Base-by-base conservation (phyloP, 2,797 vertebrate species). In the Nasua narica region DNA sequence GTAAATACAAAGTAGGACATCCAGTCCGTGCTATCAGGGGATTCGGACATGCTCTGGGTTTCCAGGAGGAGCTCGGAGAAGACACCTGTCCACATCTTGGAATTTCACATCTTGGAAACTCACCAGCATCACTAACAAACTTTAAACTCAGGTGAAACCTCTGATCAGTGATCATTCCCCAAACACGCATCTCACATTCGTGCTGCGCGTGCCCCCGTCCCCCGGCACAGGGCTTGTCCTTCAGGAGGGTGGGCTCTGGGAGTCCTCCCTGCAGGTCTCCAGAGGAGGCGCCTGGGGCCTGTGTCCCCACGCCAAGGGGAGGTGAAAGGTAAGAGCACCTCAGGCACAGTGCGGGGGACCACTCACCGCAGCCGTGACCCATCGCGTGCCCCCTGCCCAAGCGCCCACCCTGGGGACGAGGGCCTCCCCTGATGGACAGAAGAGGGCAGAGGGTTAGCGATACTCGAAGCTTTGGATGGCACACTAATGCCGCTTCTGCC, bases 271-370 rank as follows among this genome's bases (percentile, higher is more conserved):
- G 23, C 29, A 23, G 13, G 21, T 84, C 43, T 25, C 37, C 8
- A 9, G 65, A 37, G 37, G 32, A 62, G 43, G 60, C 19, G 1
- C 2, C 25, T 1, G 5, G 14, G 67, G 56, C 25, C 48, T 83
- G 7, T n/a, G 7, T 56, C 21, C 29, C 37, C 21, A 27, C 9
- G 0, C 5, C 2, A 2, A 11, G 7, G 0, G 8, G 16, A 35
- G 16, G 54, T 6, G 62, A 79, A 43, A 35, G 8, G 65, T 32
- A 3, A 48, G 37, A 23, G 46, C 1, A 0, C 74, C 15, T 2
- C 18, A 1, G 6, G 32, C 25, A 21, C 12, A 7, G n/a, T 2
- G 0, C 7, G 6, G 16, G 29, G 12, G 12, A 50, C 52, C 9
- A 7, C 37, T 54, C 7, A 0, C 35, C 7, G 7, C 11, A 9